Conservation (phyloP, 2,888 invertebrate species). For the Amblyjoppa proteus region DNA sequence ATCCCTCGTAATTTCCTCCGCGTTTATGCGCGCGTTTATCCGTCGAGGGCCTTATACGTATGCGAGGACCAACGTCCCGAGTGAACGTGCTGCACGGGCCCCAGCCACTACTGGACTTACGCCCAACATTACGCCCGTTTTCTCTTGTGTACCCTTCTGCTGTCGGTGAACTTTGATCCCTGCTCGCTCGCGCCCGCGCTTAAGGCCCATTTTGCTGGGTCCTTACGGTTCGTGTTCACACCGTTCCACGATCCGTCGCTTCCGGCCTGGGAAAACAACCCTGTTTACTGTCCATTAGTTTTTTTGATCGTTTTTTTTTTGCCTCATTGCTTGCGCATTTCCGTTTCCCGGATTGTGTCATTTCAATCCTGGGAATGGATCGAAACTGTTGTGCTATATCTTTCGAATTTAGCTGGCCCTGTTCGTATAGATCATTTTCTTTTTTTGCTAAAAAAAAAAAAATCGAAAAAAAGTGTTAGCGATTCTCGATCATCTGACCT, state of each 20-base stretch:
- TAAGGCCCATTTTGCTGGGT: constrained; percentile 50
- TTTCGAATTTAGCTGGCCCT: background rate
- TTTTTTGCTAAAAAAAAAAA: background rate
- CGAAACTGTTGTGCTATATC: constrained; percentile 8
- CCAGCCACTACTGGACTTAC: constrained; percentile 63
- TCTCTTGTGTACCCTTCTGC: constrained; percentile 40
- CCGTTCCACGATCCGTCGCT: constrained; percentile 64
- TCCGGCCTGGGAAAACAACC: constrained; percentile 48
- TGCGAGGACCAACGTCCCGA: constrained; percentile 51
- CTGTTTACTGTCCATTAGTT: constrained; percentile 62
- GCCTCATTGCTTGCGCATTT: background rate
- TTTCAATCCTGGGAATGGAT: background rate
- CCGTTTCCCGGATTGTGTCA: background rate
- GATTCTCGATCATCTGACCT: constrained; percentile 26
- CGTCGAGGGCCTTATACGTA: constrained; percentile 57
- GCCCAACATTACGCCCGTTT: constrained; percentile 54
- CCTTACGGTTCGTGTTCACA: constrained; percentile 46
- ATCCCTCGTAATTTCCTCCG: constrained; percentile 77
- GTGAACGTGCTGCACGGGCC: constrained; percentile 61
- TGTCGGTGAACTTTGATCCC: constrained; percentile 74
- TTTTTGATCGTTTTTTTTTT: constrained; percentile 53
- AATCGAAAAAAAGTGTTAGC: constrained; percentile 15
- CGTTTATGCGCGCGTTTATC: constrained; percentile 60
- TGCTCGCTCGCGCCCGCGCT: constrained; percentile 60
- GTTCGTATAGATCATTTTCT: constrained; percentile 7